phyloP scores from a whole-genome alignment of 2,888 invertebrate genomes.

The Apamea monoglypha region DNA sequence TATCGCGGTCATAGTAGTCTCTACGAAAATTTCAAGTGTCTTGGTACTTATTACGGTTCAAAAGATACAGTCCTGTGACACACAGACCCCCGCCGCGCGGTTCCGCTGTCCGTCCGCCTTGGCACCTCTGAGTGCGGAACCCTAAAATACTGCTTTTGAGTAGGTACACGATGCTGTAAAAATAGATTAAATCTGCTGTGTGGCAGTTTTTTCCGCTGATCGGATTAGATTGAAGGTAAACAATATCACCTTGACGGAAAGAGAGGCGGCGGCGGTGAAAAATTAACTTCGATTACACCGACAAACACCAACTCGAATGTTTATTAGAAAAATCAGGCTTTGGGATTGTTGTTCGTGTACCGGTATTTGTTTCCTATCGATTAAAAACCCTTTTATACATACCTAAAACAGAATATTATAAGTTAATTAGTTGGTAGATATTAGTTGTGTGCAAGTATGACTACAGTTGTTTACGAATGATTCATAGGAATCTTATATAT shows the following conservation, averaged over 20 bases:
- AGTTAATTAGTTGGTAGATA: slow-evolving; percentile 21
- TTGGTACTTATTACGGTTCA: neutral
- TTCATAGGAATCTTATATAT: slow-evolving; percentile 13
- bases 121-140: neutral
- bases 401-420: slow-evolving; percentile 16
- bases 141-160: slow-evolving; percentile 34
- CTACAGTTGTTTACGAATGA: slow-evolving; percentile 18
- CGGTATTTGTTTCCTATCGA: neutral
- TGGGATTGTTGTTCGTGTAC: neutral
- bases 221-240: slow-evolving; percentile 62
- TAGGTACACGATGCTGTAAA: slow-evolving; percentile 43
- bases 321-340: slow-evolving; percentile 12
- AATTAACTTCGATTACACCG: slow-evolving; percentile 39
- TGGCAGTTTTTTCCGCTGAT: slow-evolving; percentile 59
- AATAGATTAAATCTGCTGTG: slow-evolving; percentile 60
- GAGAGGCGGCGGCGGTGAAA: slow-evolving; percentile 43
- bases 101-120: too few species aligned
- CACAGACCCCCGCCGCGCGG: too few species aligned
- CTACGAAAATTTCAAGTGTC: neutral
- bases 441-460: slow-evolving; percentile 6
- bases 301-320: slow-evolving; percentile 25
- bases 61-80: too few species aligned
- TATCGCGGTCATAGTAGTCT: neutral
- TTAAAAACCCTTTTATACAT: slow-evolving; percentile 15
- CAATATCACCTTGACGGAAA: slow-evolving; percentile 56